phyloP scores from a whole-genome alignment of 64 coral and sea anemone genomes.

The Pocillopora verrucosa region DNA sequence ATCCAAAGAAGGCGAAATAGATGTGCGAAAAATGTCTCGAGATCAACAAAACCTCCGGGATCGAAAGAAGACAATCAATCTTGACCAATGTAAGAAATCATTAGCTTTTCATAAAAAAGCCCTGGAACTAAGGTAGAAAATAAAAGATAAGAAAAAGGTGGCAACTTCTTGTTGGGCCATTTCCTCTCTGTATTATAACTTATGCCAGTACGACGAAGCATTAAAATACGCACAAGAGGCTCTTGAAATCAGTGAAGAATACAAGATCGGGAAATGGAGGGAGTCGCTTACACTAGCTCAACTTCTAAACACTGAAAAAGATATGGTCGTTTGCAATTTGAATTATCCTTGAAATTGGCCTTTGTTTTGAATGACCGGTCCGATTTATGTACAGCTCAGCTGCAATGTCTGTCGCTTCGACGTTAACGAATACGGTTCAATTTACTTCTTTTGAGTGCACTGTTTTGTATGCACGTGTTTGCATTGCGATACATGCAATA shows the following conservation, averaged over 20 bases:
- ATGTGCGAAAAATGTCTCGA: background rate
- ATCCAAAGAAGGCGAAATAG: background rate
- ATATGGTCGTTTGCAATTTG: too few relatives aligned
- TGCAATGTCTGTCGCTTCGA: too few relatives aligned
- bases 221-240: background rate
- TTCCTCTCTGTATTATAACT: background rate
- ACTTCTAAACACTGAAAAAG: too few relatives aligned
- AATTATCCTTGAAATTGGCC: too few relatives aligned
- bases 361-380: too few relatives aligned
- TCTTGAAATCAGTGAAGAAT: background rate
- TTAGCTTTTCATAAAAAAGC: constrained; percentile 10
- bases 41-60: background rate
- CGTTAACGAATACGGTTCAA: too few relatives aligned
- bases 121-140: background rate
- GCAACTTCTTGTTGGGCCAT: background rate
- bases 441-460: too few relatives aligned
- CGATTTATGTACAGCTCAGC: too few relatives aligned
- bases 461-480: too few relatives aligned
- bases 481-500: too few relatives aligned
- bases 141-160: constrained; percentile 2
- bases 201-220: constrained; percentile 1
- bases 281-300: background rate
- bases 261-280: background rate
- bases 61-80: background rate
- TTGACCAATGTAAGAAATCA: background rate